Evolutionary conservation across 92 coral and sea anemone genomes (phyloP).

Genomic region (Phymanthus crucifer): DNA sequence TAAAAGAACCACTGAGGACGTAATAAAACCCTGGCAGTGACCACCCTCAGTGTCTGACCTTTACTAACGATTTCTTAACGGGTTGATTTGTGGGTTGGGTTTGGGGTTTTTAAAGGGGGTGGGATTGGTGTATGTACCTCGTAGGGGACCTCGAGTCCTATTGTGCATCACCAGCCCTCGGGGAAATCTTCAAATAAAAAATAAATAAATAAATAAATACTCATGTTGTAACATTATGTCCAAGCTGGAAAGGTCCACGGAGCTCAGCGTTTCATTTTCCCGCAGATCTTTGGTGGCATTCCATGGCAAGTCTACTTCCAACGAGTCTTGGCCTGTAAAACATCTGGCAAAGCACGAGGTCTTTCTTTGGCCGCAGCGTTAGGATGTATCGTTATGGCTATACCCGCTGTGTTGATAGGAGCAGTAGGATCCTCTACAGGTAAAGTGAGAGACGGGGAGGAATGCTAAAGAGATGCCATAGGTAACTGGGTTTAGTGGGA

Average conservation of each 20-base stretch:
- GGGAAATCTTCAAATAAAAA: background rate
- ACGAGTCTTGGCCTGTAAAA: conserved; percentile 83
- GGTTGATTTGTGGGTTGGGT: too few relatives aligned
- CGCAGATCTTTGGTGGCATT: conserved; percentile 84
- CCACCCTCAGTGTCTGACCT: too few relatives aligned
- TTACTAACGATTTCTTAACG: too few relatives aligned
- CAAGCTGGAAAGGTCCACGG: too few relatives aligned
- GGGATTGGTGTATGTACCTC: too few relatives aligned
- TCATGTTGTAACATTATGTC: too few relatives aligned
- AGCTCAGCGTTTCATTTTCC: background rate
- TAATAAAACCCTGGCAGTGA: too few relatives aligned
- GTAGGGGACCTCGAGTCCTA: too few relatives aligned
- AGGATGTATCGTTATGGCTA: conserved; percentile 74
- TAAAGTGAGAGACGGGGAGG: too few relatives aligned
- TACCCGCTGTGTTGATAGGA: conserved; percentile 89
- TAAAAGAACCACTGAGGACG: too few relatives aligned
- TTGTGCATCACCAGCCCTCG: too few relatives aligned
- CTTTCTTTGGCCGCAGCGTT: conserved; percentile 77
- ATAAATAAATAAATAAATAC: background rate
- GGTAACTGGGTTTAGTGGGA: background rate
- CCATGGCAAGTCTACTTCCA: conserved; percentile 97
- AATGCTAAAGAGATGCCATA: background rate
- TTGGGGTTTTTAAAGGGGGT: too few relatives aligned
- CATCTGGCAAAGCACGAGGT: conserved; percentile 63
- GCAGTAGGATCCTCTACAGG: conserved; percentile 86